Conservation (phyloP, 2,888 invertebrate genomes). For the Luffia ferchaultella region DNA sequence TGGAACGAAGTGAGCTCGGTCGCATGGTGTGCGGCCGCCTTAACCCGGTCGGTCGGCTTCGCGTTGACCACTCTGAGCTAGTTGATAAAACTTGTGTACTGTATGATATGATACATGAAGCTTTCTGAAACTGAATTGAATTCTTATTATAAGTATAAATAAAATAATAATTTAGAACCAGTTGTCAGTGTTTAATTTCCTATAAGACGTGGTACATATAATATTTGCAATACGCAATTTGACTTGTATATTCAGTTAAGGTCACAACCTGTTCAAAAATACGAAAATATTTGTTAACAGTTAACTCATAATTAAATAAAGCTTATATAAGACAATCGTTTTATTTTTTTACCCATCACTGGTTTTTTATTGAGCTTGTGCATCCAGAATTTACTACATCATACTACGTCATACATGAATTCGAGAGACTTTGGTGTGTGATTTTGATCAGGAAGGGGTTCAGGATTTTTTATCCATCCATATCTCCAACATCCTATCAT, state of each 20-base stretch:
- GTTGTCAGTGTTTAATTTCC: slow-evolving; percentile 61
- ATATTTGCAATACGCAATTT: slow-evolving; percentile 51
- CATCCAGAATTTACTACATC: no score
- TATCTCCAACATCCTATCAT: no score
- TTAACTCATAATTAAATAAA: slow-evolving; percentile 66
- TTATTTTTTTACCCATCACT: slow-evolving; percentile 27
- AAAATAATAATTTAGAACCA: slow-evolving; percentile 61
- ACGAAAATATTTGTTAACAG: slow-evolving; percentile 57
- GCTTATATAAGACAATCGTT: slow-evolving; percentile 64
- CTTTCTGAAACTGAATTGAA: slow-evolving; percentile 61
- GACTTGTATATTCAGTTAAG: slow-evolving; percentile 65
- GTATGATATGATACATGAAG: slow-evolving; percentile 45
- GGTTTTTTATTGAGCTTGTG: no score
- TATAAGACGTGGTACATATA: slow-evolving; percentile 41
- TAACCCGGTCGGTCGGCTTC: slow-evolving; percentile 37
- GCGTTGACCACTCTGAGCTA: slow-evolving; percentile 20
- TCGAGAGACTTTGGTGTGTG: no score
- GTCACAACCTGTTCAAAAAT: slow-evolving; percentile 66
- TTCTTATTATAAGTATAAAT: slow-evolving; percentile 63
- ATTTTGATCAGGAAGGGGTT: no score
- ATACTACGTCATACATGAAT: no score
- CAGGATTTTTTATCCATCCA: no score
- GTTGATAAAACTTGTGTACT: slow-evolving; percentile 59
- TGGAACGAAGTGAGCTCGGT: background rate
- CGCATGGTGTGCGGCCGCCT: background rate